Evolutionary conservation across 1,140 invertebrate species (phyloP).

Genomic region (Telenomus remus): DNA sequence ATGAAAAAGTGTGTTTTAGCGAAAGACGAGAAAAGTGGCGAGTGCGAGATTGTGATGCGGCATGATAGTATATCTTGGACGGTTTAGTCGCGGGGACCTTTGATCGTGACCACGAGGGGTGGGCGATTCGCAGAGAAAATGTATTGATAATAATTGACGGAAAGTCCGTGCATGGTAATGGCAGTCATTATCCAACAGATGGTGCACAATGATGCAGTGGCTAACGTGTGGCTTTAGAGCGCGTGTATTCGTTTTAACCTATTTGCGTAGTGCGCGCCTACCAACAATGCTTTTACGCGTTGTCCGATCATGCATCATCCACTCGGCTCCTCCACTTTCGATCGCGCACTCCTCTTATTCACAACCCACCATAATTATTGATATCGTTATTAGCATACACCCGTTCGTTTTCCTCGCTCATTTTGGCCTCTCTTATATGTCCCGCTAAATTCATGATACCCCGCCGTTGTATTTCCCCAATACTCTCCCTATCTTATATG

Average conservation of each 20-base stretch:
- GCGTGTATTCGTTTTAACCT: constrained; percentile 63
- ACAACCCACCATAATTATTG: constrained; percentile 51
- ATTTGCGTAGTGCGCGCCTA: constrained; percentile 54
- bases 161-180: constrained; percentile 73
- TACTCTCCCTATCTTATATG: too few relatives aligned
- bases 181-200: constrained; percentile 75
- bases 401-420: constrained; percentile 48
- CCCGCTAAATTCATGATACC: constrained; percentile 25
- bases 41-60: constrained; percentile 15
- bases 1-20: too few relatives aligned
- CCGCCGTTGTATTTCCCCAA: too few relatives aligned
- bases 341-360: constrained; percentile 44
- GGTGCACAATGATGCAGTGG: constrained; percentile 74
- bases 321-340: constrained; percentile 44
- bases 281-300: constrained; percentile 52
- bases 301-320: constrained; percentile 51
- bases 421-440: constrained; percentile 43
- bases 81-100: constrained; percentile 36
- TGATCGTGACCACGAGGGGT: constrained; percentile 50
- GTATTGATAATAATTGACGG: constrained; percentile 71
- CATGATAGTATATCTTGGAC: constrained; percentile 27
- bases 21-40: constrained; percentile 1
- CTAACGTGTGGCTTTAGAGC: constrained; percentile 63
- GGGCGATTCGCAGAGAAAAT: constrained; percentile 63
- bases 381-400: constrained; percentile 51